Evolutionary conservation across 2,113 vertebrate genomes (phyloP), one percentile per base, ranked within the genome.

Genomic region (Sinosuthora webbiana): DNA sequence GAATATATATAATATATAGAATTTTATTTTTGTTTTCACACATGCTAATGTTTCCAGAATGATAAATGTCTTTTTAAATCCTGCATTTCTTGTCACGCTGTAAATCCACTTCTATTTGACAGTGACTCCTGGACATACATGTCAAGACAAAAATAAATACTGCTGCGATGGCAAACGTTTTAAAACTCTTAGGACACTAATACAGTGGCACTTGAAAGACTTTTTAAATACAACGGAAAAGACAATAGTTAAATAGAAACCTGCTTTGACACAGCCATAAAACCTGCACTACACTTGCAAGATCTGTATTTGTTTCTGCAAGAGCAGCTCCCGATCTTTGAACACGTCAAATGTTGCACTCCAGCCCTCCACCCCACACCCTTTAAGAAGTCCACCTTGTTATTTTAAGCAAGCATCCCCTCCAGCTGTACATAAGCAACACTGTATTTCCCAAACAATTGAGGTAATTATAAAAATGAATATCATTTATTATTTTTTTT

Each of bases 401-500:
- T 86, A 64, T 73, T 81, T 87, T 70, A 92, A 87, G 79, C 71
- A 84, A 94, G 52, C 64, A 71, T 39, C 41, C 89, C 82, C 85
- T 92, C 74, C 44, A 84, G 55, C 89, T 83, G 57, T 87, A 90
- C 59, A 87, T 63, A 71, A 86, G 60, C 71, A 91, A 94, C 41
- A 69, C 80, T 83, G 85, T 56, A 75, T 95, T 95, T 91, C 95
- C 93, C 97, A 97, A 96, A 98, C 89, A 98, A 97, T 30, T 94
- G 95, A 98, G 97, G 97, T 97, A 96, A 95, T 93, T 97, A 91
- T 97, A 97, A 97, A 98, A 97, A 97, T 97, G 95, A 97, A 94
- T 96, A 98, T 97, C 95, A 98, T 98, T 98, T 97, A 98, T 98
- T 98, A 90, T 87, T 87, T 89, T 76, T 97, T 97, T 98, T 97